phyloP scores from a whole-genome alignment of 2,797 vertebrate species.

The Salarias fasciatus region DNA sequence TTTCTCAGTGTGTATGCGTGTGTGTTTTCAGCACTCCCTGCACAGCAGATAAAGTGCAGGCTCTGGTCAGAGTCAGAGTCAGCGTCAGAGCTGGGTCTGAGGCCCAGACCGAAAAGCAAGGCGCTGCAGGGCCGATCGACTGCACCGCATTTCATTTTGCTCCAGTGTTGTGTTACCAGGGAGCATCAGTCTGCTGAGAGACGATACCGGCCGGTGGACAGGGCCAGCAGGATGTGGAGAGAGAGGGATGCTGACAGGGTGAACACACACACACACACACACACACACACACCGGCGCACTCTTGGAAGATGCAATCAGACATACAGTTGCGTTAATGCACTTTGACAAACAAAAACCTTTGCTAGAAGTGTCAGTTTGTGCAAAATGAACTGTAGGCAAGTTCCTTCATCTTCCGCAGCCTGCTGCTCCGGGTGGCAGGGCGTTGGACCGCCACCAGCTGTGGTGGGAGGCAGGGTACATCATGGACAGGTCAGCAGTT shows the following conservation, averaged over 20 bases:
- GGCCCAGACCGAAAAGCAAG: conserved; percentile 37
- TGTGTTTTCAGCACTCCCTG: conserved; percentile 12
- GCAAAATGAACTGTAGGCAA: no score
- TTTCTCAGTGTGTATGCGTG: not conserved
- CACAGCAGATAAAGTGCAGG: conserved; percentile 27
- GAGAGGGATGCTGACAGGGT: conserved; percentile 23
- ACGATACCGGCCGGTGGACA: conserved; percentile 53
- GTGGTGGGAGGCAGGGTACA: no score
- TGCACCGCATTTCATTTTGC: conserved; percentile 62
- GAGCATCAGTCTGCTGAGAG: conserved; percentile 49
- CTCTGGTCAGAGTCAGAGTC: conserved; percentile 26
- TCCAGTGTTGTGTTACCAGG: conserved; percentile 68
- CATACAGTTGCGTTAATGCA: not conserved
- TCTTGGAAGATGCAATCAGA: not conserved
- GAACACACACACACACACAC: conserved; percentile 11
- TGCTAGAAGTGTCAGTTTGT: no score
- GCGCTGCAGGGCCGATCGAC: conserved; percentile 53
- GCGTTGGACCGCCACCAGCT: no score
- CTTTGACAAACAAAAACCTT: no score
- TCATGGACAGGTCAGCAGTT: no score
- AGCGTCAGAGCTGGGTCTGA: conserved; percentile 33
- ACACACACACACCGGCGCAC: not conserved
- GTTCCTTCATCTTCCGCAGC: no score
- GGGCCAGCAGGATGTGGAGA: conserved; percentile 57
- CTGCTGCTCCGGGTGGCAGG: no score